These are phyloP conservation scores for Tragelaphus strepsiceros DNA, from an alignment of 2,113 vertebrate species.

Conservation along the genomic window DNA sequence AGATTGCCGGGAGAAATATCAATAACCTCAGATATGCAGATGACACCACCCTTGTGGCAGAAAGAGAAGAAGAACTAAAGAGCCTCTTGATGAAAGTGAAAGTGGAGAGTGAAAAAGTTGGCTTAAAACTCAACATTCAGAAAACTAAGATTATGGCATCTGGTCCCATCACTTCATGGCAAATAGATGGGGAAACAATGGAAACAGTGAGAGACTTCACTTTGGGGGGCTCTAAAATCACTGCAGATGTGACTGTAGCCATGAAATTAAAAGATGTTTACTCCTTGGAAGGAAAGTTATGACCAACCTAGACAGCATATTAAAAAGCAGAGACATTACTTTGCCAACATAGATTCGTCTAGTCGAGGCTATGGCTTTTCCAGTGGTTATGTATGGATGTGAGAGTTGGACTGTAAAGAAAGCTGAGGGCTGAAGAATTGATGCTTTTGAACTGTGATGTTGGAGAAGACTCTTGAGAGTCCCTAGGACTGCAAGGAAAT, in stretches of 20 bases:
- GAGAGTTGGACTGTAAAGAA: too few relatives aligned
- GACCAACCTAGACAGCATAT: too few relatives aligned
- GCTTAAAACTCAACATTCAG: not conserved
- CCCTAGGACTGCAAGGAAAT: too few relatives aligned
- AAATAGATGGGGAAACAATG: not conserved
- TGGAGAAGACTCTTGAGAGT: too few relatives aligned
- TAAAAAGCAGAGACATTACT: too few relatives aligned
- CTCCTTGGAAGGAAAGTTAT: too few relatives aligned
- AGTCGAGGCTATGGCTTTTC: too few relatives aligned
- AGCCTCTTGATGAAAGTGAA: not conserved
- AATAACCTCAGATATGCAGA: not conserved
- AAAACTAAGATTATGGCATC: not conserved
- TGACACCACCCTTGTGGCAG: not conserved
- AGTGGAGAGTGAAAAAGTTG: not conserved
- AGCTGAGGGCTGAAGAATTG: too few relatives aligned
- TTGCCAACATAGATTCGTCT: too few relatives aligned
- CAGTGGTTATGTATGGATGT: too few relatives aligned
- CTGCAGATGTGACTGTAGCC: not conserved
- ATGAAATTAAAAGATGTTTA: too few relatives aligned
- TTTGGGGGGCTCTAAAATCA: not conserved
- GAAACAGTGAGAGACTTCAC: not conserved
- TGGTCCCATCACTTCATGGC: not conserved
- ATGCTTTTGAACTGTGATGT: too few relatives aligned
- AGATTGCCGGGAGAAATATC: fast-evolving
- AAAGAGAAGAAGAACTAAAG: not conserved